Evolutionary conservation across 1,140 invertebrate species (phyloP), one percentile per base, ranked within the genome.

Genomic region (Neodiprion pinetum): DNA sequence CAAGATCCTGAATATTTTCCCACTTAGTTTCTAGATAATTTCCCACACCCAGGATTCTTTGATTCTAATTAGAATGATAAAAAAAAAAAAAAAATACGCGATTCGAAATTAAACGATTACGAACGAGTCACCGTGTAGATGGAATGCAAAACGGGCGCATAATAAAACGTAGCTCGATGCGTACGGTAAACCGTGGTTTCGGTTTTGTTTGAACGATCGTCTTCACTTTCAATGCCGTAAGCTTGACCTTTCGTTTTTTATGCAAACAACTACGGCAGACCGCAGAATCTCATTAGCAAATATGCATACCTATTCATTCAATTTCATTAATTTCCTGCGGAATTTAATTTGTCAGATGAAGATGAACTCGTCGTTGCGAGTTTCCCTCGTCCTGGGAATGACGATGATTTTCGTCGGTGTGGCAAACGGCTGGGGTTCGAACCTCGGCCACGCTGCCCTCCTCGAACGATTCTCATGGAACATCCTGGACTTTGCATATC

Each of bases 401-500:
- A 48, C 74, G 67, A 47, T 48, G 8, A 70, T 14, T 61, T 76
- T 12, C 67, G n/a, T 48, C 9, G 49, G n/a, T 4, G n/a, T 17
- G 48, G 72, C 67, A 74, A 8, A 17, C 53, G 53, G 11, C 53
- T 78, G 75, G 79, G 67, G 65, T 2, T 70, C 75, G 48, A 73
- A 78, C n/a, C 76, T 76, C 28, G 87, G 86, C 8, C 78, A 80
- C 48, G 86, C 88, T 1, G 85, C 88, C 7, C 86, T 95, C 2
- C 90, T 93, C 74, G 93, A 94, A 80, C 87, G 91, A 70, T 95
- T 91, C 74, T 90, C 91, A 23, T 96, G 94, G 94, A 93, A 91
- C 66, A 86, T 90, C n/a, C 76, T 96, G 80, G 94, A 96, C 83
- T 96, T 92, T 84, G 92, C 92, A 9, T 95, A 92, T 81, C 92